These are phyloP conservation scores for Helicoverpa assulta DNA, from an alignment of 2,888 invertebrate genomes.

Conservation along the genomic window DNA sequence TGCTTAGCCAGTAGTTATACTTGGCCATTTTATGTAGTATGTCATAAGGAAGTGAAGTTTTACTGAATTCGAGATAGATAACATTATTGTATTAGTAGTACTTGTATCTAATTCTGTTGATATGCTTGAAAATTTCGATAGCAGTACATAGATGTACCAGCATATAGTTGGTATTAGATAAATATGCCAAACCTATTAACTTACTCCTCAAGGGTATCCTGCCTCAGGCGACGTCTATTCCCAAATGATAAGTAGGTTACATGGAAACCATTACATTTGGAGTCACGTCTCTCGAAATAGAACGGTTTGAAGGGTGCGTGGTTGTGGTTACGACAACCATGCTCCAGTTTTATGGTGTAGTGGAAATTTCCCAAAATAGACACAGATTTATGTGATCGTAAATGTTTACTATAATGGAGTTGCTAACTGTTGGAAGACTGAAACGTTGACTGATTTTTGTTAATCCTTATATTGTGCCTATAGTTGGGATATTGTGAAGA, in stretches of 20 bases:
- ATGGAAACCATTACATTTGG: conserved; percentile 44
- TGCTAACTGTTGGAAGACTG: not conserved
- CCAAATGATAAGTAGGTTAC: conserved; percentile 27
- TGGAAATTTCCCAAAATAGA: conserved; percentile 39
- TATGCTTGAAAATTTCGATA: too few relatives aligned
- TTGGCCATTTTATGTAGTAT: too few relatives aligned
- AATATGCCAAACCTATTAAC: conserved; percentile 23
- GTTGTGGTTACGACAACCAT: conserved; percentile 36
- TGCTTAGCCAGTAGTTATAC: too few relatives aligned
- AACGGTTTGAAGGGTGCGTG: conserved; percentile 38
- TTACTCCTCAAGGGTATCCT: conserved; percentile 1
- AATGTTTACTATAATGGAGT: conserved; percentile 15
- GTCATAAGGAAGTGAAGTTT: too few relatives aligned
- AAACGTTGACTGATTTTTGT: not conserved
- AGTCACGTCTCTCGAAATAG: conserved; percentile 55
- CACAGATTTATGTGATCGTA: conserved; percentile 25
- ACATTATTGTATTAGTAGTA: too few relatives aligned
- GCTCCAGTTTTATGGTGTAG: conserved; percentile 31
- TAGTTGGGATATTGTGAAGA: too few relatives aligned
- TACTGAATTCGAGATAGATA: too few relatives aligned
- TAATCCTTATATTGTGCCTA: too few relatives aligned
- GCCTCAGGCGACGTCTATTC: conserved; percentile 25
- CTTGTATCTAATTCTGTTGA: too few relatives aligned
- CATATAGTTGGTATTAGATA: conserved; percentile 2
- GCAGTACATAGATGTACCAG: not conserved